Percentiles rank a stretch among this genome's conserved stretches.
Evolutionary conservation across 1,140 invertebrate genomes (phyloP).

Genomic region (Micrasema longulum): DNA sequence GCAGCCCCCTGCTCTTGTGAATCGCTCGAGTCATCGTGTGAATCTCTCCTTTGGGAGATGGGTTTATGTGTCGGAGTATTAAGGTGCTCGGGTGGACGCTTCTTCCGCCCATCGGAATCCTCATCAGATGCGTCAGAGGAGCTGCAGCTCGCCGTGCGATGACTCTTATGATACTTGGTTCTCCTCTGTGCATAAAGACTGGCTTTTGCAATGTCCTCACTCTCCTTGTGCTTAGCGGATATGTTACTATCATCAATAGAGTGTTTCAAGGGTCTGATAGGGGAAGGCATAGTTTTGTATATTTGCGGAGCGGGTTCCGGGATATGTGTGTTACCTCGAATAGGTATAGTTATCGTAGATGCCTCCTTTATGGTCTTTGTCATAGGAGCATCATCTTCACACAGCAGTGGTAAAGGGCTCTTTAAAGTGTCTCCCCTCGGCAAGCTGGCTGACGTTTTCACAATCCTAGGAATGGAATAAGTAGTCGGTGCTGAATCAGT

Average conservation of each 20-base stretch:
- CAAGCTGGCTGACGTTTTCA: slow-evolving; percentile 43
- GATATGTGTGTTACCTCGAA: slow-evolving; percentile 62
- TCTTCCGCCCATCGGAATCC: slow-evolving; percentile 85
- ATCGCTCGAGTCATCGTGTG: slow-evolving; percentile 83
- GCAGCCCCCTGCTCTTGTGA: slow-evolving; percentile 75
- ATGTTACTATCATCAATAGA: slow-evolving; percentile 27
- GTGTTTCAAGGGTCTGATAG: slow-evolving; percentile 57
- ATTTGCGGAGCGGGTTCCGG: slow-evolving; percentile 56
- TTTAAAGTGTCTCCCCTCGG: slow-evolving; percentile 29
- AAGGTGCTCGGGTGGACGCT: slow-evolving; percentile 79
- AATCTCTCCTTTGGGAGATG: slow-evolving; percentile 73
- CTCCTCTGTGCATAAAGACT: slow-evolving; percentile 70
- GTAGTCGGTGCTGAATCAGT: slow-evolving; percentile 23
- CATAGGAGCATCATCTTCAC: slow-evolving; percentile 43
- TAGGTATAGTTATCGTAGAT: slow-evolving; percentile 71
- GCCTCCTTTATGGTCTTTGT: slow-evolving; percentile 70
- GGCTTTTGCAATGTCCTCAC: slow-evolving; percentile 59
- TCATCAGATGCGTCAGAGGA: slow-evolving; percentile 93
- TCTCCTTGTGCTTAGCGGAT: slow-evolving; percentile 58
- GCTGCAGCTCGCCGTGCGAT: slow-evolving; percentile 85
- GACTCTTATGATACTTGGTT: slow-evolving; percentile 78
- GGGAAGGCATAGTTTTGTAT: slow-evolving; percentile 71
- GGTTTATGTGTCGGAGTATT: slow-evolving; percentile 70
- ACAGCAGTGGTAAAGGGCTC: slow-evolving; percentile 44
- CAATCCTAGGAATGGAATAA: slow-evolving; percentile 46